These are phyloP conservation scores for Bryconaethiops microstoma DNA, from an alignment of 2,797 vertebrate genomes.

Conservation along the genomic window DNA sequence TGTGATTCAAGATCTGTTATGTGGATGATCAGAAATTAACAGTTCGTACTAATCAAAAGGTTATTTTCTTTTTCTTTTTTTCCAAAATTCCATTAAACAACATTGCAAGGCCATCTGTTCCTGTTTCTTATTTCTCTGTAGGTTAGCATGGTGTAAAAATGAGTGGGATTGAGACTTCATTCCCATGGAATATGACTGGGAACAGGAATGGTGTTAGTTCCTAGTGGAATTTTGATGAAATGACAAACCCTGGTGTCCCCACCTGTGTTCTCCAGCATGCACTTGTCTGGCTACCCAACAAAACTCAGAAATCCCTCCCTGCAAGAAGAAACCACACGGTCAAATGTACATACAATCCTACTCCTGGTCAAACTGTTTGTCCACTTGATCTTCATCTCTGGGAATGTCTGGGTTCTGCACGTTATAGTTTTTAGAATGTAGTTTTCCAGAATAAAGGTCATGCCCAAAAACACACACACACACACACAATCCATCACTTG, in stretches of 20 bases:
- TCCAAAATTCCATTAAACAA: conserved; percentile 84
- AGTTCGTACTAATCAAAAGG: conserved; percentile 71
- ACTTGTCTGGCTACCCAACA: neutral
- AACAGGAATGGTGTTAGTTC: conserved; percentile 72
- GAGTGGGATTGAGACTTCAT: conserved; percentile 39
- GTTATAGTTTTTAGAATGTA: neutral
- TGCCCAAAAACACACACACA: neutral
- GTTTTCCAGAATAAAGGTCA: neutral
- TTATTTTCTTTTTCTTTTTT: conserved; percentile 64
- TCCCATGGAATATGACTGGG: conserved; percentile 58
- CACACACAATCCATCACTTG: neutral
- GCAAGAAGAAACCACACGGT: conserved; percentile 1
- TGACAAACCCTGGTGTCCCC: conserved; percentile 49
- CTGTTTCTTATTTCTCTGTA: conserved; percentile 75
- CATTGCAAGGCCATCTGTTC: conserved; percentile 80
- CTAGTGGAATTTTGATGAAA: conserved; percentile 72
- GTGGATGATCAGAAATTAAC: conserved; percentile 73
- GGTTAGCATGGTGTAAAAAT: conserved; percentile 63
- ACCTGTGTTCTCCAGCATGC: conserved; percentile 58
- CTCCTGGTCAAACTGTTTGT: neutral
- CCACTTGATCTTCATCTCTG: neutral
- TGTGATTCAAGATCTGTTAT: conserved; percentile 69
- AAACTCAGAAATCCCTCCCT: conserved; percentile 10
- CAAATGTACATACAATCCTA: neutral
- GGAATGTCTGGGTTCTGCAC: neutral